Evolutionary conservation across 2,888 invertebrate species (phyloP).

Genomic region (Leptinotarsa tumamoca): DNA sequence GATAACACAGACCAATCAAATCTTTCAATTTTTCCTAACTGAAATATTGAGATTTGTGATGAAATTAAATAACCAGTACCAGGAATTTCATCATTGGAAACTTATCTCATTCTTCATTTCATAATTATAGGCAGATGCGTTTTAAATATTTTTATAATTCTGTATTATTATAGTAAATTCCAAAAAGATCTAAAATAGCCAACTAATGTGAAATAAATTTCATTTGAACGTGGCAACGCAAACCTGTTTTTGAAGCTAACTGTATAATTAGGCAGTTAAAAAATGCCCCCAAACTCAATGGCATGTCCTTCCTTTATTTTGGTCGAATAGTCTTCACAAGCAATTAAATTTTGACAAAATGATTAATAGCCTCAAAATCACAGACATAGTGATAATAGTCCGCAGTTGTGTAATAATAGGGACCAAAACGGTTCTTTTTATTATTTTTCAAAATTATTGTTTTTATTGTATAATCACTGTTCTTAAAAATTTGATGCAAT

Average conservation of each 20-base stretch:
- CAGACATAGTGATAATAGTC: slow-evolving; percentile 61
- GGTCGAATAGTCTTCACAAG: slow-evolving; percentile 58
- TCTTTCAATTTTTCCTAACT: too few relatives aligned
- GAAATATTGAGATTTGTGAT: not conserved
- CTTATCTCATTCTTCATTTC: slow-evolving; percentile 23
- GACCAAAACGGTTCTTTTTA: slow-evolving; percentile 56
- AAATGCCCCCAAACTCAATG: slow-evolving; percentile 54
- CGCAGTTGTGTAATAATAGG: slow-evolving; percentile 61
- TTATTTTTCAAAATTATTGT: slow-evolving; percentile 61
- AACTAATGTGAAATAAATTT: slow-evolving; percentile 53
- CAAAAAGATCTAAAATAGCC: slow-evolving; percentile 39
- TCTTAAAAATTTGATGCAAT: slow-evolving; percentile 53
- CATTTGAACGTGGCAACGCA: slow-evolving; percentile 49
- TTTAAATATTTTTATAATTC: slow-evolving; percentile 44
- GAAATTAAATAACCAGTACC: not conserved
- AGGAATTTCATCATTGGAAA: slow-evolving; percentile 1
- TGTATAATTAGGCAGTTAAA: slow-evolving; percentile 59
- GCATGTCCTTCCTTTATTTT: slow-evolving; percentile 57
- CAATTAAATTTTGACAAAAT: slow-evolving; percentile 66
- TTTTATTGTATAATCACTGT: slow-evolving; percentile 59
- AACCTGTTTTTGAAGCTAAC: slow-evolving; percentile 52
- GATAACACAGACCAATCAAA: too few relatives aligned
- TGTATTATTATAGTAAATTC: slow-evolving; percentile 46
- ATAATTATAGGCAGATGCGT: slow-evolving; percentile 44
- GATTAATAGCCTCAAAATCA: slow-evolving; percentile 63